Conservation (phyloP, 1,140 invertebrate species). For the Zaprionus taronus region DNA sequence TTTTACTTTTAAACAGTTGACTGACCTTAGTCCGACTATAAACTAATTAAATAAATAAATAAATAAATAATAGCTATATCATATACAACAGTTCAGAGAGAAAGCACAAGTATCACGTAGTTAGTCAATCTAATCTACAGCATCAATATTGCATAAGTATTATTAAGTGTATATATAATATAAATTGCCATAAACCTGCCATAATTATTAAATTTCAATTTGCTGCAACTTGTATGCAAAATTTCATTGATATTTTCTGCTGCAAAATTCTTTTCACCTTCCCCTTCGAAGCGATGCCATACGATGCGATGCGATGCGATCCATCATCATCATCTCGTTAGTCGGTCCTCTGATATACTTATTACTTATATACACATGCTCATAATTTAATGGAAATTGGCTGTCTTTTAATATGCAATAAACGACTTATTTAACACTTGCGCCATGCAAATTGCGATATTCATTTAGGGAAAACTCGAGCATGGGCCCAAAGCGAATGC, state of each 20-base stretch:
- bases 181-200: background rate
- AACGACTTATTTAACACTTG: slow-evolving; percentile 81
- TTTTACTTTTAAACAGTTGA: no score
- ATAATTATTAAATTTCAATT: slow-evolving; percentile 3
- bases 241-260: background rate
- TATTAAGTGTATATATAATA: background rate
- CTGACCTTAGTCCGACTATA: no score
- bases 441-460: slow-evolving; percentile 74
- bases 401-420: slow-evolving; percentile 78
- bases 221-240: background rate
- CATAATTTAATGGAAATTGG: slow-evolving; percentile 77
- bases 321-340: slow-evolving; percentile 69
- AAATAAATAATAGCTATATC: no score
- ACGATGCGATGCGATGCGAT: slow-evolving; percentile 25
- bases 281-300: background rate
- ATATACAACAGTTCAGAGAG: no score
- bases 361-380: slow-evolving; percentile 35
- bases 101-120: no score
- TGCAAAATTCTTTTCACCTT: background rate
- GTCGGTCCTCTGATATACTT: slow-evolving; percentile 45
- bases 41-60: no score
- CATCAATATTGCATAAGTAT: background rate
- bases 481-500: slow-evolving; percentile 14
- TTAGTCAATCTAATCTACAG: no score
- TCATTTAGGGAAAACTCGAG: slow-evolving; percentile 66